Percentiles rank a stretch among this genome's conserved stretches.
phyloP scores from a whole-genome alignment of 1,140 invertebrate genomes.

The Bombus difficillimus region DNA sequence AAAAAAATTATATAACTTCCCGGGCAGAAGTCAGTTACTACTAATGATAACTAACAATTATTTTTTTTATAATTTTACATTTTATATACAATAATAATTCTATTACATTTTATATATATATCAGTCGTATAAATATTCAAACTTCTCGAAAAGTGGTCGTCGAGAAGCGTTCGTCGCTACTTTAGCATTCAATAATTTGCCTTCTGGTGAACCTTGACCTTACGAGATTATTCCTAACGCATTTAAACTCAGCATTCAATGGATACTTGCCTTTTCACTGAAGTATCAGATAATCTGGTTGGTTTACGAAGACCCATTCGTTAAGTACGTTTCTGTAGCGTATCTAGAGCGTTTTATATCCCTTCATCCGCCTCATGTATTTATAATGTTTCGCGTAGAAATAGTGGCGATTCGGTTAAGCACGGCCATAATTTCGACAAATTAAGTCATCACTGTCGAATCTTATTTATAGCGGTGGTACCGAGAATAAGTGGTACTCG shows the following conservation, averaged over 20 bases:
- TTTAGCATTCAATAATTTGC: background rate
- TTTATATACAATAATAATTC: too few relatives aligned
- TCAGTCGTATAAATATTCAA: too few relatives aligned
- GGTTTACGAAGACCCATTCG: too few relatives aligned
- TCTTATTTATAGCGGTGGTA: conserved; percentile 51
- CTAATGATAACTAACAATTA: too few relatives aligned
- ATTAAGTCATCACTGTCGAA: conserved; percentile 8
- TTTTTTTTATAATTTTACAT: too few relatives aligned
- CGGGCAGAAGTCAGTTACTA: too few relatives aligned
- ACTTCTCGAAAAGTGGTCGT: background rate
- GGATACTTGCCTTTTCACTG: too few relatives aligned
- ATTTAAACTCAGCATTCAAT: background rate
- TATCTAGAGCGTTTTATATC: background rate
- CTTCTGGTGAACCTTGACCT: background rate
- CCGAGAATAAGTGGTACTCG: conserved; percentile 42
- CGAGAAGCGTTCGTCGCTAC: background rate
- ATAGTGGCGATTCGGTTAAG: background rate
- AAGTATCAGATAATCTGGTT: too few relatives aligned
- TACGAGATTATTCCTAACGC: background rate
- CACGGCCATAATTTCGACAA: background rate
- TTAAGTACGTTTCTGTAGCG: too few relatives aligned
- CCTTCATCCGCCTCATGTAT: background rate
- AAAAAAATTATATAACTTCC: too few relatives aligned
- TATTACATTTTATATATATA: too few relatives aligned
- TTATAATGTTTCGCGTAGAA: background rate